Evolutionary conservation across 2,797 vertebrate genomes (phyloP), one percentile per base, ranked within the genome.

Genomic region (Crocidura indochinensis): DNA sequence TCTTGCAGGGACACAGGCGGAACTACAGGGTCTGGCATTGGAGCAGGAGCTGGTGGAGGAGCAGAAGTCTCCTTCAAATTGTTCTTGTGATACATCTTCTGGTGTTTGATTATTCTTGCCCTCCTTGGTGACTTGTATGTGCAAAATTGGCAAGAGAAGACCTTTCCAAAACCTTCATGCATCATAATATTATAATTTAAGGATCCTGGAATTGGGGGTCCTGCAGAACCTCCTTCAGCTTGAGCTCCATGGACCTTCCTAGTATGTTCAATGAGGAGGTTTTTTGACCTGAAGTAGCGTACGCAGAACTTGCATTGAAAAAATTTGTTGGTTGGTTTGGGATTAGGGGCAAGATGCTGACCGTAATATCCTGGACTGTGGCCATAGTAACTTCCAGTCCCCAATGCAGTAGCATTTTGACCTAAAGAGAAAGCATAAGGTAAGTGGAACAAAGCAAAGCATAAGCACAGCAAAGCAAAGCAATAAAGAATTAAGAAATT

Each of bases 251-350:
- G 99, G 96, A 99, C 98, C 97, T 99, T 99, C 94, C 98, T 99
- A 47, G 98, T 99, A 96, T 99, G 99, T 96, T 99, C 99, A 94
- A 98, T 98, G 94, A 99, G 98, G 95, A 99, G 99, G 80, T 98
- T 98, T 98, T 99, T 99, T 46, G 99, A 99, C 97, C 99, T 98
- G 98, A 99, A 99, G 98, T 99, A 99, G 97, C 99, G 99, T 96
- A 99, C 98, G 88, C 99, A 99, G 97, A 99, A 99, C 96, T 99
- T 99, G 98, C 99, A 99, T 97, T 99, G 99, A 97, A 99, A 99
- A 98, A 99, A 99, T 80, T 98, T 99, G 97, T 97, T 99, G 94
- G 98, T 97, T 94, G 98, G 98, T 97, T 98, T 99, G 97, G 97
- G 96, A 90, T 97, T 98, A 96, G 97, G 97, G 93, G 96, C 86